Evolutionary conservation across 2,113 vertebrate genomes (phyloP), one percentile per base, ranked within the genome.

Genomic region (Raja brachyura): DNA sequence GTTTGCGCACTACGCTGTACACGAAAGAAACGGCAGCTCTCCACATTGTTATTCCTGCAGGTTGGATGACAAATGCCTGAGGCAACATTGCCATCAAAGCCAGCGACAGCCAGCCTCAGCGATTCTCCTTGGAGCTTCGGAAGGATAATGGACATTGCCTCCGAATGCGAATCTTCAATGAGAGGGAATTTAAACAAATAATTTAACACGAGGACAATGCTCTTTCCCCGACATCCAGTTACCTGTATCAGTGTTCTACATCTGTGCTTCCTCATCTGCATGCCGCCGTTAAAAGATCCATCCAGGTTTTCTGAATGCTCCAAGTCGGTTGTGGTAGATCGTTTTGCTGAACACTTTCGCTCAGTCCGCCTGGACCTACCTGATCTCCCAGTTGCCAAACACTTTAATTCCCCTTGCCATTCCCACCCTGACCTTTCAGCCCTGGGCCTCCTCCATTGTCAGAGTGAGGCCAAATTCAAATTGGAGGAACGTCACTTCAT

Each of bases 1-100:
- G 96, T 96, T 95, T 95, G 94, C 96, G 96, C 96, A 97, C 96
- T 97, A 96, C 94, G 95, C 93, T 94, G 94, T 81, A 96, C 96
- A 95, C 95, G 96, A 95, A 95, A 97, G 68, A 95, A 95, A 93
- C 94, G 94, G 95, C 95, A 95, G 96, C 96, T 96, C 96, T 97
- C 96, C 94, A 95, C 96, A 97, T 97, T 97, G 97, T 97, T 97
- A 97, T 97, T 96, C 95, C 96, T 94, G 96, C 96, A 97, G 98
- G 95, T 96, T 97, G 97, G 96, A 96, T 97, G 97, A 97, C 97
- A 97, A 97, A 97, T 0, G 96, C 97, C 97, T 93, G 94, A 94
- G 97, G 96, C 96, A 95, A 96, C 95, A 96, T 96, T 96, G 96
- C 96, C 95, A 95, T 97, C 97, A 97, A 98, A 98, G 96, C 95